phyloP scores from a whole-genome alignment of 64 coral and sea anemone genomes.

The Platygyra sinensis region DNA sequence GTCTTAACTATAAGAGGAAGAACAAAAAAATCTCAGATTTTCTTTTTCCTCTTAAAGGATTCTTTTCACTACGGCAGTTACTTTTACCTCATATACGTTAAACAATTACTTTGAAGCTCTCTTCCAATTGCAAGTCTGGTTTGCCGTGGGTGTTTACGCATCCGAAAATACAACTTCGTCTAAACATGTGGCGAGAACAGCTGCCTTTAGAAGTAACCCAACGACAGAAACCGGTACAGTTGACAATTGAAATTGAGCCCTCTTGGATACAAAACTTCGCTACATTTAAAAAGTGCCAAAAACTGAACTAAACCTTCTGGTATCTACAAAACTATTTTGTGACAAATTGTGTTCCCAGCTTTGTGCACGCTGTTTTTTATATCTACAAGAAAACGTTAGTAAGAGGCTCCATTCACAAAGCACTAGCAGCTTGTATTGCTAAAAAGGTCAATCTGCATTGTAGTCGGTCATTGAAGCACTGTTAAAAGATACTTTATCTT shows the following conservation, averaged over 20 bases:
- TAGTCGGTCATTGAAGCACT: too few species aligned
- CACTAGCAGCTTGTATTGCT: too few species aligned
- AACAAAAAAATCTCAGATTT: not conserved
- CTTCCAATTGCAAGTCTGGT: not conserved
- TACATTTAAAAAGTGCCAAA: not conserved
- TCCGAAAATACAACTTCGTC: too few species aligned
- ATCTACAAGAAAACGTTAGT: not conserved
- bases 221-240: not conserved
- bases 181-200: too few species aligned
- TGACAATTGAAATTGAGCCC: not conserved
- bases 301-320: not conserved
- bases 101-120: not conserved
- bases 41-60: not conserved
- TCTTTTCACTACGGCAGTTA: not conserved
- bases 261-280: not conserved
- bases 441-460: too few species aligned
- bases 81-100: not conserved
- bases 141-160: not conserved
- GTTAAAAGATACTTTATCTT: too few species aligned
- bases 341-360: not conserved
- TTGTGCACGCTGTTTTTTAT: not conserved
- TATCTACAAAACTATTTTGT: not conserved
- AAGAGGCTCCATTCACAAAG: not conserved
- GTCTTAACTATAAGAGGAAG: not conserved
- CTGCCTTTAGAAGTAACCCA: not conserved